These are phyloP conservation scores for Trachymyrmex cornetzi DNA, from an alignment of 1,140 invertebrate species.

Conservation along the genomic window DNA sequence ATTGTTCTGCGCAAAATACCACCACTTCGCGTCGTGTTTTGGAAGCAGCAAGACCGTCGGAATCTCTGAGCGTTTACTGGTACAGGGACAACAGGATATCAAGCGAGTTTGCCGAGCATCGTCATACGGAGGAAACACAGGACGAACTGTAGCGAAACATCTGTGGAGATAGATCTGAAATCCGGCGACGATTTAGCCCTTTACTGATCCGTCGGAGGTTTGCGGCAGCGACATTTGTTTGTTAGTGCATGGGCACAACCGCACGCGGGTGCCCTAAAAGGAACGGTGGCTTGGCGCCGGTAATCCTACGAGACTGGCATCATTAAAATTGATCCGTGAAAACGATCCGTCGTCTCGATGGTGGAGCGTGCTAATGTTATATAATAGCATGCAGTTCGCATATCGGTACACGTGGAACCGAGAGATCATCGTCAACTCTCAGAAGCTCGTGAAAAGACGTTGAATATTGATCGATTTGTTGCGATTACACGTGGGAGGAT, in stretches of 20 bases:
- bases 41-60: not conserved
- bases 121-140: not conserved
- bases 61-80: too few species aligned
- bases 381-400: constrained; percentile 90
- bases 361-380: constrained; percentile 86
- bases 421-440: constrained; percentile 95
- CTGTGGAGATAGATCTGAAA: not conserved
- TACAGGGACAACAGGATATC: not conserved
- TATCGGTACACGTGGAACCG: constrained; percentile 96
- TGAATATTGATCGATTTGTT: constrained; percentile 76
- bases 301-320: constrained; percentile 80
- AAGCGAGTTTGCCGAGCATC: not conserved
- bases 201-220: not conserved
- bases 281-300: not conserved
- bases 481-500: constrained; percentile 24
- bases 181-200: not conserved
- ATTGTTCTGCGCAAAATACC: too few species aligned
- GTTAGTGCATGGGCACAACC: constrained; percentile 25
- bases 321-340: constrained; percentile 77
- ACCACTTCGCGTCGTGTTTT: not conserved
- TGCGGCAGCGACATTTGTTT: not conserved
- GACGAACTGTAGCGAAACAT: not conserved
- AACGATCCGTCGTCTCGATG: constrained; percentile 83
- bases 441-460: constrained; percentile 96
- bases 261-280: not conserved